phyloP scores from a whole-genome alignment of 2,888 invertebrate species.

The Leucophenga maculata region DNA sequence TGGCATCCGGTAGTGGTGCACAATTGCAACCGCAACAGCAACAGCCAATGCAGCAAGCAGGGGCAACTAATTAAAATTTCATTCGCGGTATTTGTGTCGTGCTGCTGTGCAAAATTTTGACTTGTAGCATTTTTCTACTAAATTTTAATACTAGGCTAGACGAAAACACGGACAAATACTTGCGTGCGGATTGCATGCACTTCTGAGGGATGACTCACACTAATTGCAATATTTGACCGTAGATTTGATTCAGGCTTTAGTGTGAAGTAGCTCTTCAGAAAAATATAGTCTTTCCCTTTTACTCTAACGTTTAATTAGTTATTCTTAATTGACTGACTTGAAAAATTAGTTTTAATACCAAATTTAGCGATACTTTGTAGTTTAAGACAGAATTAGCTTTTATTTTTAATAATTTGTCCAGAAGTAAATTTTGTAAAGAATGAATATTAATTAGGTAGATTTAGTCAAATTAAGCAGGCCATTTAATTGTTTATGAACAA shows the following conservation, averaged over 20 bases:
- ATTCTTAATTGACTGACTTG: conserved; percentile 60
- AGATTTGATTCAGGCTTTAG: no score
- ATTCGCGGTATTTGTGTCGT: no score
- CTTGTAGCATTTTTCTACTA: conserved; percentile 6
- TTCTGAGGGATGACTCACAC: no score
- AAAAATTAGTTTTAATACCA: conserved; percentile 60
- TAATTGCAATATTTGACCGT: no score
- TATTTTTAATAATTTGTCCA: conserved; percentile 41
- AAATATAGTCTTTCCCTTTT: no score
- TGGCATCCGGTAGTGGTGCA: neutral
- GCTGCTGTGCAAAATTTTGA: neutral
- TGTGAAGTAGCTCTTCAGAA: neutral
- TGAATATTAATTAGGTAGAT: no score
- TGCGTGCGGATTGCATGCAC: no score
- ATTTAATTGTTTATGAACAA: no score
- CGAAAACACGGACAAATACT: neutral
- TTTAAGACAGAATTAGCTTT: no score
- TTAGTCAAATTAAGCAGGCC: no score
- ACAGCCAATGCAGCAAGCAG: conserved; percentile 33
- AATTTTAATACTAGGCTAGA: neutral
- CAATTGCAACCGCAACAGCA: conserved; percentile 24
- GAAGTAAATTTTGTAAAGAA: conserved; percentile 11
- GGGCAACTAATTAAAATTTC: neutral
- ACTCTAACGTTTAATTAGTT: conserved; percentile 36
- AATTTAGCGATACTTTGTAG: conserved; percentile 45